Evolutionary conservation across 2,888 invertebrate genomes (phyloP).

Genomic region (Leucania comma): DNA sequence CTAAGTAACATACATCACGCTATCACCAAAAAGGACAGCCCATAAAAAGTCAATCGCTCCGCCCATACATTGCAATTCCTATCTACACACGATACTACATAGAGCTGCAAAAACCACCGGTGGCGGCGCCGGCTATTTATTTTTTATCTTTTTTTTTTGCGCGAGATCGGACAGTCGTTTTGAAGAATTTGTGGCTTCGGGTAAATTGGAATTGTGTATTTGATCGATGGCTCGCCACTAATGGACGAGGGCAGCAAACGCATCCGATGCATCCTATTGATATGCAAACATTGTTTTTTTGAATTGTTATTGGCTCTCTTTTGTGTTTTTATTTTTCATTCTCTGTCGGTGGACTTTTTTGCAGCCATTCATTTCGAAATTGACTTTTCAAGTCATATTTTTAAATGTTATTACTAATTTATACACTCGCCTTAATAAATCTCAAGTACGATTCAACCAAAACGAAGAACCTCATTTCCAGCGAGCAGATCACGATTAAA

Average conservation of each 20-base stretch:
- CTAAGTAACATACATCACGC: constrained; percentile 26
- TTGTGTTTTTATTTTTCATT: constrained; percentile 51
- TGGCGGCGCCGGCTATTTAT: constrained; percentile 67
- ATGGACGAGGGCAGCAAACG: constrained; percentile 76
- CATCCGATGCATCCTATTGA: constrained; percentile 78
- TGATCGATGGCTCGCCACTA: constrained; percentile 84
- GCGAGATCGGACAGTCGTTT: constrained; percentile 80
- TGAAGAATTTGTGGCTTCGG: constrained; percentile 88
- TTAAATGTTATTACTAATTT: constrained; percentile 14
- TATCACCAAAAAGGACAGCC: constrained; percentile 55
- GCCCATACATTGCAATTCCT: constrained; percentile 48
- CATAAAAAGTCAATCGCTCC: constrained; percentile 53
- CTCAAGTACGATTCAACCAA: constrained; percentile 1
- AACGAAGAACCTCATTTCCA: constrained; percentile 26
- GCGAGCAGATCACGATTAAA: constrained; percentile 54
- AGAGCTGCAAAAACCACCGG: constrained; percentile 64
- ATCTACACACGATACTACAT: constrained; percentile 61
- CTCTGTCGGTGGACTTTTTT: constrained; percentile 39
- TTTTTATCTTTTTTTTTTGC: constrained; percentile 79
- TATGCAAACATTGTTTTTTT: constrained; percentile 76
- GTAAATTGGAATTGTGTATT: constrained; percentile 88
- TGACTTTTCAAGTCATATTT: constrained; percentile 28
- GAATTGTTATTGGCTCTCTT: constrained; percentile 62
- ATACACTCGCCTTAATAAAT: constrained; percentile 12
- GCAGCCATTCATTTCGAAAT: constrained; percentile 30